phyloP scores from a whole-genome alignment of 37 sponge, comb jelly and placozoan species.

The Diacarnus erythraeanus region DNA sequence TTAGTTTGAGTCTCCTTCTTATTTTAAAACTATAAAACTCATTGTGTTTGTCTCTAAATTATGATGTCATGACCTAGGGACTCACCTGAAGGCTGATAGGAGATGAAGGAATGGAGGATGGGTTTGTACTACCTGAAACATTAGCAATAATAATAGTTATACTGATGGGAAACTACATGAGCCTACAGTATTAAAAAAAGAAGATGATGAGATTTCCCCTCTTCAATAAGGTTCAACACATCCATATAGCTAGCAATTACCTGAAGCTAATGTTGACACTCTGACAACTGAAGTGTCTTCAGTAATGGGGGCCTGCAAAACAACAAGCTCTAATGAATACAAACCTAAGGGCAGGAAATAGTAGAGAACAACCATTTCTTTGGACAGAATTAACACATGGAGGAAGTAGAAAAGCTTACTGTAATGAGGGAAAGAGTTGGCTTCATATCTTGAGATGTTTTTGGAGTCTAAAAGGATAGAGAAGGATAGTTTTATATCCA shows the following conservation, averaged over 20 bases:
- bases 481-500: not conserved
- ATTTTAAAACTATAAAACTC: too few species aligned
- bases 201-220: too few species aligned
- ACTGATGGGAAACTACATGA: not conserved
- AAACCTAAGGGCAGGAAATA: not conserved
- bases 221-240: too few species aligned
- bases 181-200: not conserved
- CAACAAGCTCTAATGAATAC: not conserved
- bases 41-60: too few species aligned
- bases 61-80: not conserved
- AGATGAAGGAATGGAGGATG: not conserved
- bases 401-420: not conserved
- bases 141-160: not conserved
- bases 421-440: not conserved
- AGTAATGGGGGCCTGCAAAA: not conserved
- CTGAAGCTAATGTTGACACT: conserved; percentile 4
- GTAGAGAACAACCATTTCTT: not conserved
- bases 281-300: not conserved
- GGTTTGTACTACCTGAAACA: not conserved
- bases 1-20: too few species aligned
- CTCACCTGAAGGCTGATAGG: not conserved
- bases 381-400: not conserved
- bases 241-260: too few species aligned
- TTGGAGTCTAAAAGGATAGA: not conserved
- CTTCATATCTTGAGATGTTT: not conserved